A percentile compares a stretch with the other conserved stretches of the same genome.
These are phyloP conservation scores for Balaeniceps rex DNA, from an alignment of 2,113 vertebrate genomes.

Conservation along the genomic window DNA sequence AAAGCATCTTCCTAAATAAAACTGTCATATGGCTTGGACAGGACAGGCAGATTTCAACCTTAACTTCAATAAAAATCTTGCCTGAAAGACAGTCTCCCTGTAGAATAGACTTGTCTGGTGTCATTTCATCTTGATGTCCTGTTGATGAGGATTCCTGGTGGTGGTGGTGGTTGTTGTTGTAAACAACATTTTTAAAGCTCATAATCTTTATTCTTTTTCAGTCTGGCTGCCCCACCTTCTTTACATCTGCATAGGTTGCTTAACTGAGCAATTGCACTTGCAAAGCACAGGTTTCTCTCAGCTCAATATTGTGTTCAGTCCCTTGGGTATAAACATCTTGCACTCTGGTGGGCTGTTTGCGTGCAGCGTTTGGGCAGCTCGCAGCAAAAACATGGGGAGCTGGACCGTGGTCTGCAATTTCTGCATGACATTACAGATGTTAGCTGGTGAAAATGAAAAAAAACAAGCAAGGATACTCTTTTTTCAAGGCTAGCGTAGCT, in stretches of 20 bases:
- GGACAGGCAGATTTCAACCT: background rate
- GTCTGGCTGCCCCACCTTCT: background rate
- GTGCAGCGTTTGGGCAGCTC: background rate
- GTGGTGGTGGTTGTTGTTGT: background rate
- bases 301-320: background rate
- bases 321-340: background rate
- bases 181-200: background rate
- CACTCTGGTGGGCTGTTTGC: background rate
- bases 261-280: background rate
- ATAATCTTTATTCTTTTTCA: background rate
- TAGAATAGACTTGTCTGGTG: background rate
- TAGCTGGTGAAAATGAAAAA: background rate
- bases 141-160: background rate
- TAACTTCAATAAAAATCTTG: background rate
- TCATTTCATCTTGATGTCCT: background rate
- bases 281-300: background rate
- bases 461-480: background rate
- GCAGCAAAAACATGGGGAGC: background rate
- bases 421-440: background rate
- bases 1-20: background rate
- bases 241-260: background rate
- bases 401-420: background rate
- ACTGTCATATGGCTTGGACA: background rate
- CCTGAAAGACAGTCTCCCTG: background rate
- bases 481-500: background rate